phyloP scores from a whole-genome alignment of 2,113 vertebrate genomes.

The Baryphthengus martii region DNA sequence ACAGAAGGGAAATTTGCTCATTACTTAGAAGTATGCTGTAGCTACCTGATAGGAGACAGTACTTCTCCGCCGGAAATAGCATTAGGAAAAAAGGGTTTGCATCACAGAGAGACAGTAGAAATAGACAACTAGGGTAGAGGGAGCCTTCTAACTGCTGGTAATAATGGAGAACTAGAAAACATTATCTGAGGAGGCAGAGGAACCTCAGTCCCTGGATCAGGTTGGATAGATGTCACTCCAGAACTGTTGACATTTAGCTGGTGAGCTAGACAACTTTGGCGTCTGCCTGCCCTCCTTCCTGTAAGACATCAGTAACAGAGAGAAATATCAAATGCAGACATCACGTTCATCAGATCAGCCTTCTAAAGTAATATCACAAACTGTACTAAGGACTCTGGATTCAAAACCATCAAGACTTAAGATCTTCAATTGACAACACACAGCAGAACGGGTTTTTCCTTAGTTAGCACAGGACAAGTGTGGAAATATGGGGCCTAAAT shows the following conservation, averaged over 20 bases:
- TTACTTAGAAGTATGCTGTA: not conserved
- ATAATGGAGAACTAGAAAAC: not conserved
- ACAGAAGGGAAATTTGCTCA: not conserved
- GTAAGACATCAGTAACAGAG: not conserved
- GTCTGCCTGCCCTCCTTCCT: not conserved
- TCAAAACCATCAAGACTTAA: not conserved
- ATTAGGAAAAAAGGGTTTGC: not conserved
- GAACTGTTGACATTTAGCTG: not conserved
- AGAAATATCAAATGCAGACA: not conserved
- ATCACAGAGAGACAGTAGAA: not conserved
- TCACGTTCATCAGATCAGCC: not conserved
- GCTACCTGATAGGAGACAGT: not conserved
- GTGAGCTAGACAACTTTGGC: not conserved
- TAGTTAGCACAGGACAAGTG: not conserved
- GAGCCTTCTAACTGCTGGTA: not conserved
- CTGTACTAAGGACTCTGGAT: not conserved
- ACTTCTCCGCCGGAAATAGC: not conserved
- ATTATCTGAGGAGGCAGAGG: not conserved
- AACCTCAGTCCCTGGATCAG: not conserved
- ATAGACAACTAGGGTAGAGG: not conserved
- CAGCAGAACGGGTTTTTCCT: not conserved
- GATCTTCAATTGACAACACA: not conserved
- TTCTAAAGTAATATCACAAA: not conserved
- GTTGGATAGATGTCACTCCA: not conserved
- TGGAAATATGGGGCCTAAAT: not conserved